A percentile compares a stretch with the other conserved stretches of the same genome.
Conservation (phyloP, 2,797 vertebrate species). For the Orientallactaga sibirica region DNA sequence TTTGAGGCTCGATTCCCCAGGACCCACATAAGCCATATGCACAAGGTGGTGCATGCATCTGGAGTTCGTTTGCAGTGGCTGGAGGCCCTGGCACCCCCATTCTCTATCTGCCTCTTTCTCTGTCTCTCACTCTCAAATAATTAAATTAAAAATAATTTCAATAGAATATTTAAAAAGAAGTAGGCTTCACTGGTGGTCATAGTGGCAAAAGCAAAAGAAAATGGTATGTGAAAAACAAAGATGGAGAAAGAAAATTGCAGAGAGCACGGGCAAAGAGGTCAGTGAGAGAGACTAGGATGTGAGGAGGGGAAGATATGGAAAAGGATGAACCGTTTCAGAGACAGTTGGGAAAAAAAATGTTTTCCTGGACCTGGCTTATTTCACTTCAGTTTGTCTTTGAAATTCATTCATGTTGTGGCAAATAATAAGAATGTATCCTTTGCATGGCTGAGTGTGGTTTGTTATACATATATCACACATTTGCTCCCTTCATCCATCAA, state of each 20-base stretch:
- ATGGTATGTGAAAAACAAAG: not conserved
- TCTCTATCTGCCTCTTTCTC: no score
- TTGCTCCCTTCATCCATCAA: not conserved
- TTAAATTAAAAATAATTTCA: no score
- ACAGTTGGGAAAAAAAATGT: not conserved
- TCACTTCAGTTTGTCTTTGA: not conserved
- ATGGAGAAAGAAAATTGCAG: not conserved
- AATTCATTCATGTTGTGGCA: not conserved
- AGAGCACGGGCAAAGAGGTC: not conserved
- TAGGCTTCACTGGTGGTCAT: not conserved
- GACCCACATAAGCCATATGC: no score
- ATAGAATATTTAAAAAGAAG: not conserved
- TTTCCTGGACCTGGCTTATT: not conserved
- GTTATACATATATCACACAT: not conserved
- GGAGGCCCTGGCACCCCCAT: no score
- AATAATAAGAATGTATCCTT: not conserved
- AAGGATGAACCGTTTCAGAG: not conserved
- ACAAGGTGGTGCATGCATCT: no score
- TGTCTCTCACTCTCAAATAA: no score
- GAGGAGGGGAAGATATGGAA: not conserved
- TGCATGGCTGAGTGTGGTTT: not conserved
- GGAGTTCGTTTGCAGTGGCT: no score
- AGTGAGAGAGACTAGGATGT: not conserved
- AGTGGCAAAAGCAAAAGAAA: not conserved
- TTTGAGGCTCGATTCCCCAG: no score